phyloP scores from a whole-genome alignment of 2,113 vertebrate genomes.

The Falco punctatus region DNA sequence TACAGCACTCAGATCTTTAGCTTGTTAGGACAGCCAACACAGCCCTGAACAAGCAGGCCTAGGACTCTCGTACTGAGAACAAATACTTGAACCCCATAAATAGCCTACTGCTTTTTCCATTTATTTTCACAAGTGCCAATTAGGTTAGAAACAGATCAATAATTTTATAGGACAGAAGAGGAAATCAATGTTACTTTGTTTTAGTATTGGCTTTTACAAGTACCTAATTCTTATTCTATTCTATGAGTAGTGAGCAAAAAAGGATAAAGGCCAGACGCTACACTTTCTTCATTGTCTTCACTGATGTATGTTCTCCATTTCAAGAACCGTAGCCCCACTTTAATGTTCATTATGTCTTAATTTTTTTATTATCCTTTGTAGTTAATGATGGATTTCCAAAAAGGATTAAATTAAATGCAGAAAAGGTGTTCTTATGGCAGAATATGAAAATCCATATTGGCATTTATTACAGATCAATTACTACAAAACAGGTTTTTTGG shows the following conservation, averaged over 20 bases:
- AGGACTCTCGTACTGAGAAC: not conserved
- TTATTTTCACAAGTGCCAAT: constrained; percentile 68
- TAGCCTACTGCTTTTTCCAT: constrained; percentile 6
- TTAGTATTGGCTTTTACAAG: constrained; percentile 5
- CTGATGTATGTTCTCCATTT: not conserved
- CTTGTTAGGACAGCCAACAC: not conserved
- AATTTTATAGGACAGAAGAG: constrained; percentile 3
- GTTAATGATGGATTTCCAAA: not conserved
- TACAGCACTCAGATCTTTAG: not conserved
- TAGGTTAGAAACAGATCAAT: constrained; percentile 65
- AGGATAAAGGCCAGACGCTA: not conserved
- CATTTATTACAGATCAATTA: not conserved
- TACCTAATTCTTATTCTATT: not conserved
- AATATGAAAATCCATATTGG: not conserved
- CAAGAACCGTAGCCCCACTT: not conserved
- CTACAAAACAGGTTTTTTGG: not conserved
- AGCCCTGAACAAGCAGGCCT: not conserved
- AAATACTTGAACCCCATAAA: constrained; percentile 49
- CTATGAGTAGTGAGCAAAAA: not conserved
- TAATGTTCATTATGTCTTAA: not conserved
- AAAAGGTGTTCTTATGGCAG: not conserved
- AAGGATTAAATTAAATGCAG: not conserved
- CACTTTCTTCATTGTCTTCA: constrained; percentile 9
- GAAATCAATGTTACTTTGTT: constrained; percentile 47
- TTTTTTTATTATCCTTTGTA: not conserved